Conservation (phyloP, 2,888 invertebrate species). For the Branchellion lobata region DNA sequence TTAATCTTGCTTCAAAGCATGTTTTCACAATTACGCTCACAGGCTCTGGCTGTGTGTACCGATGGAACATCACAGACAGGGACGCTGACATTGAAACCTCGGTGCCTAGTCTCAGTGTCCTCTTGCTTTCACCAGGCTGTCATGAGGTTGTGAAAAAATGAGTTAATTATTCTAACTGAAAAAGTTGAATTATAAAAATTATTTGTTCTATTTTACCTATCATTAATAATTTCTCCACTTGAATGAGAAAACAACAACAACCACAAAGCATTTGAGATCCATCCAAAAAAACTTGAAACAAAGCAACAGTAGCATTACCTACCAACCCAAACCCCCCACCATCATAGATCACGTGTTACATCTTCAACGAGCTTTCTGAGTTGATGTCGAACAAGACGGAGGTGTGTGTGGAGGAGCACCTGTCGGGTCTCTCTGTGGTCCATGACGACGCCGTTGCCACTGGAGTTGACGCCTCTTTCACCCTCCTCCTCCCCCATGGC, state of each 20-base stretch:
- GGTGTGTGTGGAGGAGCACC: slow-evolving; percentile 7
- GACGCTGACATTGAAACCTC: neutral
- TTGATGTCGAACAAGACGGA: neutral
- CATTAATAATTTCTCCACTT: no score
- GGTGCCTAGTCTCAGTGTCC: neutral
- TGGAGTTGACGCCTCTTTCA: neutral
- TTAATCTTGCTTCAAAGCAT: no score
- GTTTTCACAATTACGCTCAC: no score
- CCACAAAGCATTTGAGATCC: no score
- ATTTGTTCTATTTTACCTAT: no score
- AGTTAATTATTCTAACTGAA: no score
- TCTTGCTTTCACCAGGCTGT: neutral
- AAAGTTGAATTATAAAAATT: no score
- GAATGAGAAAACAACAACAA: no score
- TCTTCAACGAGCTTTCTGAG: neutral
- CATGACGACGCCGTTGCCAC: neutral
- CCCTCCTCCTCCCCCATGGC: neutral
- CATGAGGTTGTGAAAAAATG: no score
- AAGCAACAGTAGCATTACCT: neutral
- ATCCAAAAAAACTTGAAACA: neutral
- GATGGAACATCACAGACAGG: neutral
- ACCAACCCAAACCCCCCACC: neutral
- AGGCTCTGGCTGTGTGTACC: neutral
- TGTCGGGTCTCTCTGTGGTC: neutral
- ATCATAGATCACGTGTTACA: slow-evolving; percentile 11